Base-by-base conservation (phyloP, 2,888 invertebrate genomes). In the Nomada fucata region DNA sequence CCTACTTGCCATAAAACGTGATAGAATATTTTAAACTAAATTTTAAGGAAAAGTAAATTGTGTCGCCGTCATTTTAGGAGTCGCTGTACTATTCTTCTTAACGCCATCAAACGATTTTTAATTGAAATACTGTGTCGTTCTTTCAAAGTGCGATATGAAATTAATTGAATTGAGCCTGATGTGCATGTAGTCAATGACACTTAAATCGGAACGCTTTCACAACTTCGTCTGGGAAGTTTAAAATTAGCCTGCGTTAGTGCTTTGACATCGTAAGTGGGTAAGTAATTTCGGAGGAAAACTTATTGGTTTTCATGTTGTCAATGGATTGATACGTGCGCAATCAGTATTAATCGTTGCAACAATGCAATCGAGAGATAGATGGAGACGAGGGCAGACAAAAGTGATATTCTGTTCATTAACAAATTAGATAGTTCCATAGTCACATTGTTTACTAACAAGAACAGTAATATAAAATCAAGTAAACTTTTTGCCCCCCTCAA, bases 201-300 rank as follows among this genome's bases (percentile, higher is more conserved):
- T 67, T 29, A 68, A 55, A 52, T 57, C 47, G 47, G n/a, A 7
- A 1, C 13, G 47, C 47, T 73, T 64, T 64, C 65, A 18, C 57
- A 73, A 73, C 36, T 65, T 23, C 20, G 57, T 65, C 57, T 65
- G 47, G 65, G 57, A 65, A 55, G 65, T 50, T 57, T 73, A 73
- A 65, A 73, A 73, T 64, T 64, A 73, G 20, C 11, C 7, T 36
- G 36, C 36, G 1, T 47, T 36, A 3, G 50, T 59, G 47, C 60
- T 60, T 70, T 50, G 50, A 50, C 70, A 60, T 70, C n/a, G 47
- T 50, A n/a, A 50, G 11, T n/a, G 20, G 36, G 2, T 36, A 36
- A 61, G 20, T 60, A 36, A 36, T 52, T 20, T 18, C 18, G 23
- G 52, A 20, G 18, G 23, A 23, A 61, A 13, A 60, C 60, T 61